phyloP scores from a whole-genome alignment of 2,797 vertebrate genomes.

The Hydrocynus forskahlii region DNA sequence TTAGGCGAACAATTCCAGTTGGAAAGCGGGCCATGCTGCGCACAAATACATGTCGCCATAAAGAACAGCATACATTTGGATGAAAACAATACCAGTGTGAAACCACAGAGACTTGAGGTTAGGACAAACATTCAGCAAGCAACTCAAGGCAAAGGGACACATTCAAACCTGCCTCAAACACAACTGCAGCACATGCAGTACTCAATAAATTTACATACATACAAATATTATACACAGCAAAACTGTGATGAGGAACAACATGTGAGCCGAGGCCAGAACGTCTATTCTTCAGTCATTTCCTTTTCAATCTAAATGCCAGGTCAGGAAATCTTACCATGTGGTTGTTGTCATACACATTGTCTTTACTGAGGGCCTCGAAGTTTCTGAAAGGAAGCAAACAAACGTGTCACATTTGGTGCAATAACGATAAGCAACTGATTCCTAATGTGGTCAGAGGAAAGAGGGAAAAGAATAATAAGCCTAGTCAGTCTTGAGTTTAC shows the following conservation, averaged over 20 bases:
- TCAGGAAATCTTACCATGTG: constrained; percentile 83
- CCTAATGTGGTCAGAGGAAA: not conserved
- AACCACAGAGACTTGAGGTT: constrained; percentile 3
- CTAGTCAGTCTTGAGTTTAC: not conserved
- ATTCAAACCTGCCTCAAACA: not conserved
- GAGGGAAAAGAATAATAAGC: not conserved
- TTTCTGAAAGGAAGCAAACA: constrained; percentile 82
- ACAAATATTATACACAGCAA: not conserved
- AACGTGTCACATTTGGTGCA: constrained; percentile 39
- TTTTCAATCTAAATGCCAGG: not conserved
- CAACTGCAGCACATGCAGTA: not conserved
- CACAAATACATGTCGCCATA: not conserved
- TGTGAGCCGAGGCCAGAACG: not conserved
- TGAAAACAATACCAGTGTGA: constrained; percentile 15
- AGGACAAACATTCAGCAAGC: not conserved
- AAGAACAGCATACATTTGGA: constrained; percentile 15
- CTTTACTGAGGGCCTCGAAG: constrained; percentile 87
- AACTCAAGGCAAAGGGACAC: not conserved
- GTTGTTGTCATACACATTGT: constrained; percentile 95
- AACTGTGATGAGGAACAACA: not conserved
- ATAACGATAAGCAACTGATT: not conserved
- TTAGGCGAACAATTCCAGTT: not conserved
- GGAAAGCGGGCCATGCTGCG: not conserved
- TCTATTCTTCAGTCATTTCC: constrained; percentile 16
- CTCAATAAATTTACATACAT: not conserved